A percentile compares a stretch with the other conserved stretches of the same genome.
Evolutionary conservation across 2,113 vertebrate genomes (phyloP).

Genomic region (Melanostigma gelatinosum): DNA sequence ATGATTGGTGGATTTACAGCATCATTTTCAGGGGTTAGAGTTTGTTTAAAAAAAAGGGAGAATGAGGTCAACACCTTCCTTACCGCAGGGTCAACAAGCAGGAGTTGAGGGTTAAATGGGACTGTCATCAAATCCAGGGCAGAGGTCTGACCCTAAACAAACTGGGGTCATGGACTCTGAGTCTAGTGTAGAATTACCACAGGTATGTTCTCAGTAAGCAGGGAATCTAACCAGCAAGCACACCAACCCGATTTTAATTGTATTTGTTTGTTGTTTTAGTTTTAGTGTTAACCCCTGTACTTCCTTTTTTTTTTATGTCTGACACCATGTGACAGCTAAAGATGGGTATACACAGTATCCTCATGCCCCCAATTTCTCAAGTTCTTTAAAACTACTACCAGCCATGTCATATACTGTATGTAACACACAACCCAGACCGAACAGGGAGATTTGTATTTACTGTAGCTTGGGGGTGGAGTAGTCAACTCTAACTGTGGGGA

Average conservation of each 20-base stretch:
- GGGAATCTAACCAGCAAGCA: slow-evolving; percentile 7
- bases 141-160: slow-evolving; percentile 49
- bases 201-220: slow-evolving; percentile 19
- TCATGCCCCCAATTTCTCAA: background rate
- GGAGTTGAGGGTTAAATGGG: slow-evolving; percentile 44
- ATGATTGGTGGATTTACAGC: slow-evolving; percentile 23
- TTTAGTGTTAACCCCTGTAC: background rate
- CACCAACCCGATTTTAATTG: background rate
- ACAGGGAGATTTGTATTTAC: background rate
- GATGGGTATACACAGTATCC: background rate
- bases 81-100: slow-evolving; percentile 29
- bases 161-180: slow-evolving; percentile 21
- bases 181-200: slow-evolving; percentile 33
- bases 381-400: background rate
- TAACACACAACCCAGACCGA: background rate
- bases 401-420: background rate
- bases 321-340: background rate
- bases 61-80: slow-evolving; percentile 41
- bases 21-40: slow-evolving; percentile 29
- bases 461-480: background rate
- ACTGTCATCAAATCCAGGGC: slow-evolving; percentile 51
- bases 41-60: slow-evolving; percentile 6
- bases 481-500: background rate
- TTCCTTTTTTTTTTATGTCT: background rate
- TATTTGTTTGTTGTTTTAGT: background rate